Conservation (phyloP, 2,888 invertebrate species). For the Erpobdella octoculata region DNA sequence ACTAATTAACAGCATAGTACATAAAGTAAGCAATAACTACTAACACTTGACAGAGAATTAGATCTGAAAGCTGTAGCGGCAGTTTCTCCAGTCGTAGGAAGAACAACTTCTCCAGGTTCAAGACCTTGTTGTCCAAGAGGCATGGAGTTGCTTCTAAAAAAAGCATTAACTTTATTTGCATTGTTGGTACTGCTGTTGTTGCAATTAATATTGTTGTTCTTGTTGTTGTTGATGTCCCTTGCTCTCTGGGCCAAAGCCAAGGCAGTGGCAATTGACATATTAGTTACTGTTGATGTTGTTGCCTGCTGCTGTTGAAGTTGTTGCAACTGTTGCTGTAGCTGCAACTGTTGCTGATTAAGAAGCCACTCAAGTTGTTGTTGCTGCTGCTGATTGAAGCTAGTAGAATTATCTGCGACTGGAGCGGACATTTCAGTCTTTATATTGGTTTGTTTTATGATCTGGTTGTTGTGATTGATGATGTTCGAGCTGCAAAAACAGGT, state of each 20-base stretch:
- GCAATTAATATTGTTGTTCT: background rate
- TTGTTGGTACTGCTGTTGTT: background rate
- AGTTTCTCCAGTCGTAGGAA: background rate
- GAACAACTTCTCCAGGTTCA: conserved; percentile 3
- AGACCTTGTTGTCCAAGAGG: background rate
- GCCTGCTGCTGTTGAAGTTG: conserved; percentile 7
- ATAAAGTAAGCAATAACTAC: background rate
- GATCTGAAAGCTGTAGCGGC: background rate
- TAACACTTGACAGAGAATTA: background rate
- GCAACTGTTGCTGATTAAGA: background rate
- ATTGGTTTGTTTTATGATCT: no score
- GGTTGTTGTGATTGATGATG: no score
- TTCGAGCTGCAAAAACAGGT: no score
- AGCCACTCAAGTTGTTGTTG: conserved; percentile 6
- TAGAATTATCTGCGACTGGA: background rate
- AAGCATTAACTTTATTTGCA: background rate
- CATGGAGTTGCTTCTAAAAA: conserved; percentile 4
- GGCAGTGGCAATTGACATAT: background rate
- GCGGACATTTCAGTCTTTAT: background rate
- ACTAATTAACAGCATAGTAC: background rate
- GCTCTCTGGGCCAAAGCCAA: conserved; percentile 3
- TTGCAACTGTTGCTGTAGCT: background rate
- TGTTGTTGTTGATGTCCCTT: conserved; percentile 11
- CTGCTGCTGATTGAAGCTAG: background rate
- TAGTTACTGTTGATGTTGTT: background rate